Percentiles rank a stretch among this genome's conserved stretches.
phyloP scores from a whole-genome alignment of 2,797 vertebrate species.

The Alosa sapidissima region DNA sequence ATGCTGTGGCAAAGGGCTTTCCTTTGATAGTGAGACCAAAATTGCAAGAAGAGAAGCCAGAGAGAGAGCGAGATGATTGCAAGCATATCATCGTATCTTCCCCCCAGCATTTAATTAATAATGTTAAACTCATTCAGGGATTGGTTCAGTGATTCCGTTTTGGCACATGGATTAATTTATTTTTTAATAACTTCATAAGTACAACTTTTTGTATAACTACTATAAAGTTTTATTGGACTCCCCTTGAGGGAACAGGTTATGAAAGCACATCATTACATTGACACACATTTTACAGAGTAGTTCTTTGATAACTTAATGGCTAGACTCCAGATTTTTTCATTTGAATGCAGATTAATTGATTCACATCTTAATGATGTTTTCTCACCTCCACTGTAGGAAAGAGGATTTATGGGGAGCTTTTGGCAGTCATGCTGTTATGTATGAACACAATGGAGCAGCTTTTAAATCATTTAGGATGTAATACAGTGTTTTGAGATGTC shows the following conservation, averaged over 20 bases:
- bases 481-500: neutral
- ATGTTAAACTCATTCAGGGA: neutral
- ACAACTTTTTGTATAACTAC: neutral
- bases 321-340: neutral
- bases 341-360: slow-evolving; percentile 1
- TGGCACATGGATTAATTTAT: neutral
- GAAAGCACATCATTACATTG: neutral
- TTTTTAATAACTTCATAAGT: neutral
- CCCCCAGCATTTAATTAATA: slow-evolving; percentile 4
- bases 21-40: slow-evolving; percentile 58
- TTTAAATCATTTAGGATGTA: neutral
- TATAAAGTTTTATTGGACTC: neutral
- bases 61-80: slow-evolving; percentile 53
- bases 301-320: neutral
- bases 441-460: neutral
- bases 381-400: neutral
- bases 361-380: neutral
- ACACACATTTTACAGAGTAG: neutral
- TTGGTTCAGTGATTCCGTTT: slow-evolving; percentile 6
- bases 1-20: slow-evolving; percentile 70
- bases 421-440: neutral
- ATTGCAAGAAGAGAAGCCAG: slow-evolving; percentile 40
- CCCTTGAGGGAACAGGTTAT: neutral
- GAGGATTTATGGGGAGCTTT: neutral
- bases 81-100: slow-evolving; percentile 11